A percentile compares a stretch with the other conserved stretches of the same genome.
phyloP scores from a whole-genome alignment of 2,113 vertebrate species.

The Mus pahari region DNA sequence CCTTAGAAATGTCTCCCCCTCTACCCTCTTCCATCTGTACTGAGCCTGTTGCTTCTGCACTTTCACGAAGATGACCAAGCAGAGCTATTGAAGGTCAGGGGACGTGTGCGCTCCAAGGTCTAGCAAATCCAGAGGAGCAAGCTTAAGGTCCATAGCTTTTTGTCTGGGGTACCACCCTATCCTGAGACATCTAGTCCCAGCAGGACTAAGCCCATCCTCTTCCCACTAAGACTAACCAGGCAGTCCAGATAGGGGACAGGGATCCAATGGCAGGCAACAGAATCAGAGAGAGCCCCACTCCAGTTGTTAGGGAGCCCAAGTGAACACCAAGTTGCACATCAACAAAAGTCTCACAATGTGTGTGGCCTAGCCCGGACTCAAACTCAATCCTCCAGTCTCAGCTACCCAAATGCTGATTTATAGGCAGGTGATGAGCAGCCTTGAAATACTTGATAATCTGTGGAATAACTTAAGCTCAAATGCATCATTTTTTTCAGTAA shows the following conservation, averaged over 20 bases:
- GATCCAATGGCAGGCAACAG: too few species aligned
- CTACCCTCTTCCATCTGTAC: neutral
- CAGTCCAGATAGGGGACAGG: too few species aligned
- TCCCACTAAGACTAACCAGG: too few species aligned
- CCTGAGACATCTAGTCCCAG: too few species aligned
- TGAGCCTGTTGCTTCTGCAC: neutral
- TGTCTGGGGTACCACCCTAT: too few species aligned
- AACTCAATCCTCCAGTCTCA: neutral
- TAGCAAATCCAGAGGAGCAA: neutral
- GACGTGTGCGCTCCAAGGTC: neutral
- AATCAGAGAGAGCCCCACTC: too few species aligned
- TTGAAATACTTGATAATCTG: neutral
- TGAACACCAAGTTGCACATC: too few species aligned
- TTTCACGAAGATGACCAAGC: neutral
- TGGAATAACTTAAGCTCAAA: neutral
- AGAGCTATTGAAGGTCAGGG: neutral
- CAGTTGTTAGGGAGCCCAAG: too few species aligned
- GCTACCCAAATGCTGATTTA: neutral
- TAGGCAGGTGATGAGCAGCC: neutral
- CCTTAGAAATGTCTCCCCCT: too few species aligned
- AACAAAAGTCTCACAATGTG: neutral
- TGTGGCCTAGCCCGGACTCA: neutral
- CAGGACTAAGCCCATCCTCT: too few species aligned
- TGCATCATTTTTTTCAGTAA: neutral
- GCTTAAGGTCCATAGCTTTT: neutral